Percentiles rank a stretch among this genome's conserved stretches.
phyloP scores from a whole-genome alignment of 1,140 invertebrate species.

The Cydia fagiglandana region DNA sequence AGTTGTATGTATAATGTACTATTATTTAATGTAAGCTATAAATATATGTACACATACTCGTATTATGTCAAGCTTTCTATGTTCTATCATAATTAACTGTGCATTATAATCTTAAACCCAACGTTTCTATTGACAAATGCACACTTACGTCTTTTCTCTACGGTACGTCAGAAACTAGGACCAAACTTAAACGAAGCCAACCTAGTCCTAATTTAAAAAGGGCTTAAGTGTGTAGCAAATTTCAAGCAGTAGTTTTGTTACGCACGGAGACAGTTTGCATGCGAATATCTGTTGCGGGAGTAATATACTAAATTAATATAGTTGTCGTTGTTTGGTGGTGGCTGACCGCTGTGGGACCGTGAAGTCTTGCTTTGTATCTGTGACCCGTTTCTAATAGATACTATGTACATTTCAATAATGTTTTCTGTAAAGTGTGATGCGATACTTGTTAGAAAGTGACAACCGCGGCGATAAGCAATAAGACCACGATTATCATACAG shows the following conservation, averaged over 20 bases:
- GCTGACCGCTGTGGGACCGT: background rate
- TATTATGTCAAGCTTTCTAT: background rate
- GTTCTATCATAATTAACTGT: background rate
- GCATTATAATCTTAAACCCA: background rate
- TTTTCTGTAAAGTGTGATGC: too few relatives aligned
- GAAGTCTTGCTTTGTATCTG: background rate
- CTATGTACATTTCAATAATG: too few relatives aligned
- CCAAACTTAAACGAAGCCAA: background rate
- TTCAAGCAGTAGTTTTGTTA: background rate
- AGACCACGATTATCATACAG: too few relatives aligned
- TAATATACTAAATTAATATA: slow-evolving; percentile 22
- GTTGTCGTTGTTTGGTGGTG: background rate
- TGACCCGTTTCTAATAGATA: too few relatives aligned
- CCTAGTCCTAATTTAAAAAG: background rate
- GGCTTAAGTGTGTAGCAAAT: background rate
- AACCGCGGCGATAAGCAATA: too few relatives aligned
- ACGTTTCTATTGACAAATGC: background rate
- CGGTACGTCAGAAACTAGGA: background rate
- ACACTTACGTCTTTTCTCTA: background rate
- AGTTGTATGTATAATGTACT: too few relatives aligned
- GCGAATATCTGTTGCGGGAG: background rate
- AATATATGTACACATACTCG: too few relatives aligned
- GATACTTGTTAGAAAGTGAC: too few relatives aligned
- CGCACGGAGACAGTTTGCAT: slow-evolving; percentile 11
- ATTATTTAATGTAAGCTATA: too few relatives aligned